Percentiles rank a stretch among this genome's conserved stretches.
These are phyloP conservation scores for Emys orbicularis DNA, from an alignment of 2,797 vertebrate genomes.

Conservation along the genomic window DNA sequence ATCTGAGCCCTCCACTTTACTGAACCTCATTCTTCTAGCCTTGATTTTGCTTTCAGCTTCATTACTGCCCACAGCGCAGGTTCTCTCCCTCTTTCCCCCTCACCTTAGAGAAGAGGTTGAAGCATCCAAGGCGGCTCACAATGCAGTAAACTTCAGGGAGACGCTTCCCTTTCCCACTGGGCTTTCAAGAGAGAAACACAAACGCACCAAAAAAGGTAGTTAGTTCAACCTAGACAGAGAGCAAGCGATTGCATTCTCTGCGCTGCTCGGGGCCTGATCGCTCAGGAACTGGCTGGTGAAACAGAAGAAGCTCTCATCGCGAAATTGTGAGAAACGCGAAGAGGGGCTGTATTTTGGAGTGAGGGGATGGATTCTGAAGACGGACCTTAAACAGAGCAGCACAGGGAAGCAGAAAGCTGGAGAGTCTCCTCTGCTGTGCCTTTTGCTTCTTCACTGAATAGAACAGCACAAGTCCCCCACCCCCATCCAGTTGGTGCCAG, in stretches of 20 bases:
- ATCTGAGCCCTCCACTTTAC: not conserved
- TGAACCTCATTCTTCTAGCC: not conserved
- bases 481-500: not conserved
- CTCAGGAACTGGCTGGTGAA: not conserved
- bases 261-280: not conserved
- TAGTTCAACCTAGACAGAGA: not conserved
- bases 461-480: constrained; percentile 3
- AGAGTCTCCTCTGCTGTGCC: fast-evolving
- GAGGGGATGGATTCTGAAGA: not conserved
- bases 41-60: not conserved
- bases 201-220: not conserved
- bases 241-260: fast-evolving
- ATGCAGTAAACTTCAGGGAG: constrained; percentile 92
- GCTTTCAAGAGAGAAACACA: constrained; percentile 78
- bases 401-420: not conserved
- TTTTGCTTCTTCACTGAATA: not conserved
- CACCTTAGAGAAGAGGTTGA: constrained; percentile 96
- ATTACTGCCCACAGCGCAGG: not conserved
- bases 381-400: not conserved
- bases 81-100: not conserved
- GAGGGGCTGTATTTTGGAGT: not conserved
- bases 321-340: not conserved
- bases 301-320: not conserved
- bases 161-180: constrained; percentile 86
- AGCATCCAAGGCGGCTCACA: constrained; percentile 93